Percentiles rank a stretch among this genome's conserved stretches.
phyloP scores from a whole-genome alignment of 2,888 invertebrate species.

The Tuberolachnus salignus region DNA sequence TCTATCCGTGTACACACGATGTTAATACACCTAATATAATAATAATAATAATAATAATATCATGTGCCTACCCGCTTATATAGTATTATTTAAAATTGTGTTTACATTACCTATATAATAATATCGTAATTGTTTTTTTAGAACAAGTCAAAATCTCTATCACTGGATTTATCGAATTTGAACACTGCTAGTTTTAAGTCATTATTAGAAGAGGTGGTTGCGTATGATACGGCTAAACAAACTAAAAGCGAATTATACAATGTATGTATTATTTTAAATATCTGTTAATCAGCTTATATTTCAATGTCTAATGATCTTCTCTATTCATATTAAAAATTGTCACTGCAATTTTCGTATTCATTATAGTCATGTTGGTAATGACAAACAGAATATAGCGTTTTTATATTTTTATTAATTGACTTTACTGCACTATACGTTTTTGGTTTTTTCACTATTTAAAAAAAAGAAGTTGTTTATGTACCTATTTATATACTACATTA shows the following conservation, averaged over 20 bases:
- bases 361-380: no score
- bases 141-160: slow-evolving; percentile 54
- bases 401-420: no score
- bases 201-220: slow-evolving; percentile 52
- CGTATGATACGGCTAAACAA: slow-evolving; percentile 49
- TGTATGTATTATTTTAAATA: slow-evolving; percentile 40
- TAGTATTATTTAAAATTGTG: neutral
- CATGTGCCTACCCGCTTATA: neutral
- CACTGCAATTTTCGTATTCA: no score
- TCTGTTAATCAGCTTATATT: neutral
- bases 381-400: no score
- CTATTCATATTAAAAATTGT: no score
- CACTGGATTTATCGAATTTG: slow-evolving; percentile 52
- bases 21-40: slow-evolving; percentile 9
- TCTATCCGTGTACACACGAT: neutral
- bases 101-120: neutral
- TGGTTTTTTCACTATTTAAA: no score
- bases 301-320: neutral
- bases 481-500: no score
- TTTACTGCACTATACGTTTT: no score
- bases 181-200: slow-evolving; percentile 54
- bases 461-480: no score
- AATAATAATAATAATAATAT: no score
- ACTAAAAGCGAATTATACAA: slow-evolving; percentile 54
- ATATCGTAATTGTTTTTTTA: neutral